These are phyloP conservation scores for Myotis pilosus DNA, from an alignment of 2,797 vertebrate species.

Conservation along the genomic window DNA sequence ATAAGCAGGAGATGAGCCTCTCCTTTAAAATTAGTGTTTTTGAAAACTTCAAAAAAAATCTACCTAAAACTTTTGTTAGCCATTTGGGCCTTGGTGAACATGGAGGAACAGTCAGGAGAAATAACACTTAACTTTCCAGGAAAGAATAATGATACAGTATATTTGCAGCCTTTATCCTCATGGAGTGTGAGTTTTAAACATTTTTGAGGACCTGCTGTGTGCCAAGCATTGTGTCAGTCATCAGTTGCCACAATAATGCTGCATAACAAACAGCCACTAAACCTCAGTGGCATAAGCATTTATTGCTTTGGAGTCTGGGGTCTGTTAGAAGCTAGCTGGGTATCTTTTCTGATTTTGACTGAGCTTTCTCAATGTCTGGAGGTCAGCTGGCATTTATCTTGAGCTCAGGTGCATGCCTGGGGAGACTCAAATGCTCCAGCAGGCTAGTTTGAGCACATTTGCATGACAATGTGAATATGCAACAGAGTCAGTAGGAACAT, in stretches of 20 bases:
- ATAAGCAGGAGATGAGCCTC: neutral
- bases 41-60: slow-evolving; percentile 10
- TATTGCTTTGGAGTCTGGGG: neutral
- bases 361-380: neutral
- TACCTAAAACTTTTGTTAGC: slow-evolving; percentile 19
- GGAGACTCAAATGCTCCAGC: neutral
- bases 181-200: neutral
- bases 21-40: slow-evolving; percentile 48
- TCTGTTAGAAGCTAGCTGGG: neutral
- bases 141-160: neutral
- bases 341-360: neutral
- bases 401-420: neutral
- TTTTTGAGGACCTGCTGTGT: neutral
- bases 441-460: neutral
- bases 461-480: neutral
- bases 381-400: neutral
- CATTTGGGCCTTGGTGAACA: neutral
- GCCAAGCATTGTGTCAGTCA: neutral
- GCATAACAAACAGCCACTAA: neutral
- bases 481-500: neutral
- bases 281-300: neutral
- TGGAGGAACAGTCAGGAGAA: neutral
- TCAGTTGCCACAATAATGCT: neutral
- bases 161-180: neutral
- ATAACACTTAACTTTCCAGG: neutral